A percentile compares a stretch with the other conserved stretches of the same genome.
These are phyloP conservation scores for Drosophila funebris DNA, from an alignment of 1,140 invertebrate genomes.

Conservation along the genomic window DNA sequence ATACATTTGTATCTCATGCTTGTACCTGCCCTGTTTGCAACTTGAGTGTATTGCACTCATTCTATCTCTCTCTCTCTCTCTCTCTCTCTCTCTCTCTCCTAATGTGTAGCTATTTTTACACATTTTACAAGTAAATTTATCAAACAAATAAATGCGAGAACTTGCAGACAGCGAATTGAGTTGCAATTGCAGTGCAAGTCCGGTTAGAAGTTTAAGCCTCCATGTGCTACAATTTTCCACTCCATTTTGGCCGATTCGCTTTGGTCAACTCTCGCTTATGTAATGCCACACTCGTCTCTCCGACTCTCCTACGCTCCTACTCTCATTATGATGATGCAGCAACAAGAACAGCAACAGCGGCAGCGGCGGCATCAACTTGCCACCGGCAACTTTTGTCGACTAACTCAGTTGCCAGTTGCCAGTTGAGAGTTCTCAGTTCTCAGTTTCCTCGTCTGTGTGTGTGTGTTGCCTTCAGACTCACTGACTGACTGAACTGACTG, in stretches of 20 bases:
- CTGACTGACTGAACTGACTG: constrained; percentile 18
- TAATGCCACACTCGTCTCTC: constrained; percentile 28
- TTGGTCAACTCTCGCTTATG: constrained; percentile 67
- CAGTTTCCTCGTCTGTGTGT: constrained; percentile 18
- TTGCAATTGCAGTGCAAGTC: constrained; percentile 24
- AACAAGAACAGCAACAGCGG: constrained; percentile 21
- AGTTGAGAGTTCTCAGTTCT: constrained; percentile 22
- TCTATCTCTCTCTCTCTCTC: background rate
- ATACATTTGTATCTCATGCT: constrained; percentile 73
- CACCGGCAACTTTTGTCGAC: constrained; percentile 53
- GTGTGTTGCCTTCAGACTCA: constrained; percentile 18
- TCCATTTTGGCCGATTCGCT: constrained; percentile 58
- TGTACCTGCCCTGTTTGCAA: constrained; percentile 50
- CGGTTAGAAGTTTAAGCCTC: background rate
- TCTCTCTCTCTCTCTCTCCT: background rate
- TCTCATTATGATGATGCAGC: constrained; percentile 53
- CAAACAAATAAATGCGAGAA: constrained; percentile 67
- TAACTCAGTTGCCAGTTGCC: constrained; percentile 51
- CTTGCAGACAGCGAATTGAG: constrained; percentile 62
- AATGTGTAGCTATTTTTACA: constrained; percentile 66
- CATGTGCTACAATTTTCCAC: constrained; percentile 48
- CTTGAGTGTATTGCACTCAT: background rate
- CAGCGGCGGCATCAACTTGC: constrained; percentile 1
- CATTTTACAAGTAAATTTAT: constrained; percentile 71
- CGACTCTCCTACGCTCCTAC: background rate